phyloP scores from a whole-genome alignment of 2,113 vertebrate species.

The Trachemys scripta region DNA sequence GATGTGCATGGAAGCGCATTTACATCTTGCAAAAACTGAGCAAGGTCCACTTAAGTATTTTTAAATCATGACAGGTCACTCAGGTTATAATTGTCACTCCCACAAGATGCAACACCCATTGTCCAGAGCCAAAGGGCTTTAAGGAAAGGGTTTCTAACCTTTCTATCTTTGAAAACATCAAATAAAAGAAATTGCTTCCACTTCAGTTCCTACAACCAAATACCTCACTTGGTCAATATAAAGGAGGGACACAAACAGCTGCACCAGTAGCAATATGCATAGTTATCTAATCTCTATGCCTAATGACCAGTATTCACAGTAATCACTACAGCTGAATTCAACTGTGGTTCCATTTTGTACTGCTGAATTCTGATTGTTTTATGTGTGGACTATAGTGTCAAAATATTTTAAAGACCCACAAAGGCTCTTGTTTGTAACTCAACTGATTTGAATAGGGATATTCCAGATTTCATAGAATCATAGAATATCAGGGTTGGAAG shows the following conservation, averaged over 20 bases:
- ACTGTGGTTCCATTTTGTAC: background rate
- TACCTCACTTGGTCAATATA: background rate
- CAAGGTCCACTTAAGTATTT: background rate
- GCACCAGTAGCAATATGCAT: background rate
- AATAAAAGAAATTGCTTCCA: background rate
- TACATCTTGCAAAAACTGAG: background rate
- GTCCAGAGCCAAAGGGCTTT: background rate
- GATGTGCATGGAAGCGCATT: background rate
- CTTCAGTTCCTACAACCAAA: background rate
- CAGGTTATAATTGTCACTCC: background rate
- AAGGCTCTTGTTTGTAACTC: background rate
- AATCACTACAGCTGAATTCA: background rate
- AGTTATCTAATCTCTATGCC: background rate
- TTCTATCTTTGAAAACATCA: background rate
- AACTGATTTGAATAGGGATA: background rate
- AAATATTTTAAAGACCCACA: background rate
- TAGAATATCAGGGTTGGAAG: too few relatives aligned
- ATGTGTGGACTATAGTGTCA: background rate
- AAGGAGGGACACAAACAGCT: background rate
- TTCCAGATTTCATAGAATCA: background rate
- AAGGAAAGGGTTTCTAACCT: background rate
- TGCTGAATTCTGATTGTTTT: background rate
- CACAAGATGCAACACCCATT: background rate
- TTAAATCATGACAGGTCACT: background rate
- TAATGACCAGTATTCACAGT: background rate